These are phyloP conservation scores for Psilopogon haemacephalus DNA, from an alignment of 2,113 vertebrate species.

Conservation along the genomic window DNA sequence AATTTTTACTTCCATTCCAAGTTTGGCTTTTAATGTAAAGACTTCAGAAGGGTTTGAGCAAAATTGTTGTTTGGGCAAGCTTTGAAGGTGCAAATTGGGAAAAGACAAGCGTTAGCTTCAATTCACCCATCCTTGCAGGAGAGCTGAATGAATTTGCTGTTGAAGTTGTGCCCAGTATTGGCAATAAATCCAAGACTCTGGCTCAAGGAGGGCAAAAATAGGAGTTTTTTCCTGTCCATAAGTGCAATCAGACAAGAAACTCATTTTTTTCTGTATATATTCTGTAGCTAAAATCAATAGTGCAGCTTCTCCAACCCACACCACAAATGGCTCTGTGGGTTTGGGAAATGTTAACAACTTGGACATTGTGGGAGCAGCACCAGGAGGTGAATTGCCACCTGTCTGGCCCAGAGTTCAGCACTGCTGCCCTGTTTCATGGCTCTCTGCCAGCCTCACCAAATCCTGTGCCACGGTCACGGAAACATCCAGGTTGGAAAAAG, in stretches of 20 bases:
- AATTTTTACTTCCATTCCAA: background rate
- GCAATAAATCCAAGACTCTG: background rate
- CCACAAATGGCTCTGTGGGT: fast-evolving
- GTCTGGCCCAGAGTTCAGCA: background rate
- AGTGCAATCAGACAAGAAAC: background rate
- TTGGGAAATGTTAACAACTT: background rate
- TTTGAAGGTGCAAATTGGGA: background rate
- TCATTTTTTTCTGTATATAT: background rate
- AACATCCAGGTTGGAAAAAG: too few relatives aligned
- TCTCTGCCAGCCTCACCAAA: background rate
- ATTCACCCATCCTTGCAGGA: background rate
- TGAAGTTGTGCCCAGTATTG: background rate
- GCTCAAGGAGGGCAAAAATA: background rate
- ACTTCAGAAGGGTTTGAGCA: background rate
- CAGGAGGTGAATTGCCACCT: background rate
- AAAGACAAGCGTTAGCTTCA: background rate
- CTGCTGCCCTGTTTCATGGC: fast-evolving
- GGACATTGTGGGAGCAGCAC: background rate
- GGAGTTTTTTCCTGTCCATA: background rate
- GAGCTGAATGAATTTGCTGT: background rate
- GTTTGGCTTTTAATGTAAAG: background rate
- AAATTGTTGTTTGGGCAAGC: background rate
- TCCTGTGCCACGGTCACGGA: fast-evolving
- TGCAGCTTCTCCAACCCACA: background rate
- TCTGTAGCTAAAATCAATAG: background rate